Evolutionary conservation across 2,888 invertebrate genomes (phyloP).

Genomic region (Drosophila kokeensis): DNA sequence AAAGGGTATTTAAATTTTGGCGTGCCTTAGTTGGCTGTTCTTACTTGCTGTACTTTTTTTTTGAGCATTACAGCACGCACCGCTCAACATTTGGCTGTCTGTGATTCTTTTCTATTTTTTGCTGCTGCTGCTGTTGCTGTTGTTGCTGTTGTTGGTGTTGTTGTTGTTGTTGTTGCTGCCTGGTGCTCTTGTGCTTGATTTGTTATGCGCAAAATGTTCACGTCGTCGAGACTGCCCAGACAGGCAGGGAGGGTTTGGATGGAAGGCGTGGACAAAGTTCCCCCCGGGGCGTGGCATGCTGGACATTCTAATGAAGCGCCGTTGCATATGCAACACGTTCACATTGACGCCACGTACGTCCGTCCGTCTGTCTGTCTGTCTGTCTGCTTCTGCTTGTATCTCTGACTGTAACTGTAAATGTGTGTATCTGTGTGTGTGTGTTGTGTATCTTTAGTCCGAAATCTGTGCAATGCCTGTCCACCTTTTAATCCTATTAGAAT

Average conservation of each 20-base stretch:
- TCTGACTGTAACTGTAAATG: constrained; percentile 14
- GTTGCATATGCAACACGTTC: constrained; percentile 78
- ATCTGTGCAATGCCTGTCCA: constrained; percentile 69
- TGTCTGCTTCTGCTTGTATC: constrained; percentile 7
- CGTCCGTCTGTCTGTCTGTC: constrained; percentile 34
- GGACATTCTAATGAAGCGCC: constrained; percentile 80
- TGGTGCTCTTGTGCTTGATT: constrained; percentile 71
- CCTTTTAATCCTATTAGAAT: constrained; percentile 79
- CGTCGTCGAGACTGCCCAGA: constrained; percentile 76
- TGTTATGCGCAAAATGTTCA: constrained; percentile 82
- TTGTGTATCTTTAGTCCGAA: constrained; percentile 38
- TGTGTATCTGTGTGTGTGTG: constrained; percentile 5
- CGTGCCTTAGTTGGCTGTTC: background rate
- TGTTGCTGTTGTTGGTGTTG: background rate
- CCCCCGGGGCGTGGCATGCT: constrained; percentile 60
- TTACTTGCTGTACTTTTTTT: constrained; percentile 26
- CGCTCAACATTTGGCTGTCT: constrained; percentile 78
- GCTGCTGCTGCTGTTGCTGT: constrained; percentile 17
- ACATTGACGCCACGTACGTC: constrained; percentile 64
- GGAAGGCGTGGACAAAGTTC: background rate
- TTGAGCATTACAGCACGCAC: constrained; percentile 72
- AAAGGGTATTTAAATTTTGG: constrained; percentile 29
- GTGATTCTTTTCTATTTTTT: constrained; percentile 60
- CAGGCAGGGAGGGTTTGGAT: constrained; percentile 5
- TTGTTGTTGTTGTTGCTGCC: constrained; percentile 31